These are phyloP conservation scores for Tinea pellionella DNA, from an alignment of 2,888 invertebrate genomes.

Conservation along the genomic window DNA sequence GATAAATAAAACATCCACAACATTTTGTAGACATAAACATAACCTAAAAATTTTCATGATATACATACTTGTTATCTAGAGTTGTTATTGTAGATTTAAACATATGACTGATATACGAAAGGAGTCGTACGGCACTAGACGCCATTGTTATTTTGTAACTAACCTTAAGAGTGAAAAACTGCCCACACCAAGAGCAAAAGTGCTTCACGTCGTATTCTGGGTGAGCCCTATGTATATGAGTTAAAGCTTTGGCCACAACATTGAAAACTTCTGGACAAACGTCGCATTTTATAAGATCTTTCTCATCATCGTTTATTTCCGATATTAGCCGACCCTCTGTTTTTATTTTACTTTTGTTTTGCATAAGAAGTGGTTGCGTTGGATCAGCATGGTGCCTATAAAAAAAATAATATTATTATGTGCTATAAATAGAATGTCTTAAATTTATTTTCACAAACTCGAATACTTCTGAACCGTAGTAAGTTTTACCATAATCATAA, in stretches of 20 bases:
- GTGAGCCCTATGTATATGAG: constrained; percentile 75
- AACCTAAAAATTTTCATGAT: too few relatives aligned
- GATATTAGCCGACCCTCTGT: neutral
- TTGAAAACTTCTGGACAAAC: constrained; percentile 70
- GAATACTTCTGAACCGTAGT: too few relatives aligned
- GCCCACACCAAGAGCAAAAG: constrained; percentile 76
- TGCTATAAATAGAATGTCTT: too few relatives aligned
- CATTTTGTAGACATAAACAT: too few relatives aligned
- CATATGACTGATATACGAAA: neutral
- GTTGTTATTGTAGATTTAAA: too few relatives aligned
- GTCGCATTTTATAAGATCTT: constrained; percentile 64
- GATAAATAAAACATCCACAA: too few relatives aligned
- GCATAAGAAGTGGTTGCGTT: constrained; percentile 30
- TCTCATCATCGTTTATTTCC: neutral
- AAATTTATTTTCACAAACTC: too few relatives aligned
- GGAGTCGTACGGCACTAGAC: neutral
- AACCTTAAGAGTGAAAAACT: constrained; percentile 75
- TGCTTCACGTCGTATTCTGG: constrained; percentile 72
- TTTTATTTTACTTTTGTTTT: neutral
- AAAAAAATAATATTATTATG: constrained; percentile 20
- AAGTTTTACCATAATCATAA: constrained; percentile 11
- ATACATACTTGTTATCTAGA: too few relatives aligned
- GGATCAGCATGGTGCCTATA: constrained; percentile 73
- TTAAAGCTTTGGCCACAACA: constrained; percentile 72
- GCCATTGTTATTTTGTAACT: constrained; percentile 16